These are phyloP conservation scores for Mus pahari DNA, from an alignment of 2,113 vertebrate species.

Conservation along the genomic window DNA sequence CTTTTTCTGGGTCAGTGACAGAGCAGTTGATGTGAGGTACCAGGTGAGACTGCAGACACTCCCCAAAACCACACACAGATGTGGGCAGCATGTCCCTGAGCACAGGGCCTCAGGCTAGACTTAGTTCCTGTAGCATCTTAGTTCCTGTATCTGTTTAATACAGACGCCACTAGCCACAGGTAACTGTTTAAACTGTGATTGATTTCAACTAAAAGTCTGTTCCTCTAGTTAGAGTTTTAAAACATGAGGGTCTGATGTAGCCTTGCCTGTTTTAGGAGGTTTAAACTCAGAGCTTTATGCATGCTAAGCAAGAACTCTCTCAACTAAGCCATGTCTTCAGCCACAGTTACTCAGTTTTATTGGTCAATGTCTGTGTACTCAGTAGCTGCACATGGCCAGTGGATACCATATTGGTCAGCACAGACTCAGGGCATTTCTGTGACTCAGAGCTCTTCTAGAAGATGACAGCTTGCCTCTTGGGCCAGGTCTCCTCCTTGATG, in stretches of 20 bases:
- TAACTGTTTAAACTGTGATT: not conserved
- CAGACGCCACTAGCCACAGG: not conserved
- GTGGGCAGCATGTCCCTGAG: not conserved
- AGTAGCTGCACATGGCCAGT: not conserved
- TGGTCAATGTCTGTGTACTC: not conserved
- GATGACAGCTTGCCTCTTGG: not conserved
- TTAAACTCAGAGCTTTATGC: not conserved
- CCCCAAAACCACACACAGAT: fast-evolving
- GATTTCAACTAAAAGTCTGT: not conserved
- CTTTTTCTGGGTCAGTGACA: not conserved
- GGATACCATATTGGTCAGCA: fast-evolving
- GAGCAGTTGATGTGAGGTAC: not conserved
- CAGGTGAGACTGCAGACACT: fast-evolving
- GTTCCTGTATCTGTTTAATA: fast-evolving
- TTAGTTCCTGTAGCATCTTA: too few species aligned
- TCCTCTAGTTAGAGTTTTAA: not conserved
- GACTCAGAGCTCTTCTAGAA: not conserved
- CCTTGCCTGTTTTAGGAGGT: not conserved
- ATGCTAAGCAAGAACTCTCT: not conserved
- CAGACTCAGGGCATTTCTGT: not conserved
- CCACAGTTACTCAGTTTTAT: not conserved
- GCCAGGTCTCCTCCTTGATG: not conserved
- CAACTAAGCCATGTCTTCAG: too few species aligned
- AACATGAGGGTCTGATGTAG: not conserved
- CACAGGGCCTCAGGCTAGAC: too few species aligned